phyloP scores from a whole-genome alignment of 2,113 vertebrate species.

The Poeciliopsis occidentalis region DNA sequence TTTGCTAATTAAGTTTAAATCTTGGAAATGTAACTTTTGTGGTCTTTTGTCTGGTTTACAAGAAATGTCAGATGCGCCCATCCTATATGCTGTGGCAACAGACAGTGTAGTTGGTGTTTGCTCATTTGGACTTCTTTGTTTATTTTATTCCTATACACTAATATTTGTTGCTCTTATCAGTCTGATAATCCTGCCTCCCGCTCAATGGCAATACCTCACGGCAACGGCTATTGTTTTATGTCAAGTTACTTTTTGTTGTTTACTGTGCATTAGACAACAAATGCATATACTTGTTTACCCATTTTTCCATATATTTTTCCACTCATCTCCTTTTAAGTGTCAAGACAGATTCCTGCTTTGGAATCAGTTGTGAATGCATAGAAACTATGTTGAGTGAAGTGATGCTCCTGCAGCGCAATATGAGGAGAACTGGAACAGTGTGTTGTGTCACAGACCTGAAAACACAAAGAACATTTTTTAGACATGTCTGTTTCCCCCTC shows the following conservation, averaged over 20 bases:
- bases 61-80: neutral
- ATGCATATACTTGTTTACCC: neutral
- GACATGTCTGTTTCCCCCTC: slow-evolving; percentile 2
- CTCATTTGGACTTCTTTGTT: slow-evolving; percentile 3
- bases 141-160: slow-evolving; percentile 28
- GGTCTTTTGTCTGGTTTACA: neutral
- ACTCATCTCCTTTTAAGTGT: neutral
- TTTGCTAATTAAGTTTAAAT: neutral
- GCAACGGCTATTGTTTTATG: neutral
- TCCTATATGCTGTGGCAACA: slow-evolving; percentile 1
- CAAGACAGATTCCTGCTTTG: neutral
- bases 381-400: slow-evolving; percentile 16
- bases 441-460: slow-evolving; percentile 24
- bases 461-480: slow-evolving; percentile 26
- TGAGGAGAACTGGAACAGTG: slow-evolving; percentile 22
- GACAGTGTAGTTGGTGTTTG: slow-evolving; percentile 15
- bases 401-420: slow-evolving; percentile 32
- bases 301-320: neutral
- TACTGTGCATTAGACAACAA: neutral
- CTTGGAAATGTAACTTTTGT: neutral
- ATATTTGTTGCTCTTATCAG: slow-evolving; percentile 37
- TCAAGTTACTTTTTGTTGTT: neutral
- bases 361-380: neutral
- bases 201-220: neutral
- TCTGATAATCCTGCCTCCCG: no score